Evolutionary conservation across 2,888 invertebrate genomes (phyloP).

Genomic region (Chelonus formosanus): DNA sequence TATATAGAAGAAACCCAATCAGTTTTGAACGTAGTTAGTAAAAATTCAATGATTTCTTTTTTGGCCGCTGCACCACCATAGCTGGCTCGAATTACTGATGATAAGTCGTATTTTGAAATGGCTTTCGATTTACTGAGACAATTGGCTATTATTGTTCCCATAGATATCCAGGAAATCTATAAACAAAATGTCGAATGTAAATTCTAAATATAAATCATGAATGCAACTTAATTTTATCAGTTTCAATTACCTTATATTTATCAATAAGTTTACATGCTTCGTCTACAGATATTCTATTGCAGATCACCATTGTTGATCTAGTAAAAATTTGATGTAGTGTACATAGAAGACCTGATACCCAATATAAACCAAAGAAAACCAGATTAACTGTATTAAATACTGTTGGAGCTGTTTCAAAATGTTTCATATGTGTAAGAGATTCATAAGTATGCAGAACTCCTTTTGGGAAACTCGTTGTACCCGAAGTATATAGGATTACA

Average conservation of each 20-base stretch:
- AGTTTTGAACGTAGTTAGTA: background rate
- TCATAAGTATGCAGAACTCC: constrained; percentile 42
- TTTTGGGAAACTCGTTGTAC: constrained; percentile 47
- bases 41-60: constrained; percentile 11
- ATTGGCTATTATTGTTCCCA: constrained; percentile 39
- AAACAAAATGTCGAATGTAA: background rate
- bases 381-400: constrained; percentile 23
- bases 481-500: constrained; percentile 46
- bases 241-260: constrained; percentile 43
- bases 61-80: constrained; percentile 42
- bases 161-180: constrained; percentile 41
- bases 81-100: constrained; percentile 32
- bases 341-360: constrained; percentile 41
- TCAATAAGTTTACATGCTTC: constrained; percentile 38
- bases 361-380: constrained; percentile 42
- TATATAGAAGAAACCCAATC: background rate
- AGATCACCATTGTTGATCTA: constrained; percentile 39
- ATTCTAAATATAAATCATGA: background rate
- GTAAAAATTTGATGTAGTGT: constrained; percentile 33
- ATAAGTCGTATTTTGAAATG: constrained; percentile 41
- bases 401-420: background rate
- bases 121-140: constrained; percentile 37
- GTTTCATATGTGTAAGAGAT: constrained; percentile 31
- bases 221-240: background rate
- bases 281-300: constrained; percentile 37